phyloP scores from a whole-genome alignment of 2,888 invertebrate species.

The Agrochola circellaris region DNA sequence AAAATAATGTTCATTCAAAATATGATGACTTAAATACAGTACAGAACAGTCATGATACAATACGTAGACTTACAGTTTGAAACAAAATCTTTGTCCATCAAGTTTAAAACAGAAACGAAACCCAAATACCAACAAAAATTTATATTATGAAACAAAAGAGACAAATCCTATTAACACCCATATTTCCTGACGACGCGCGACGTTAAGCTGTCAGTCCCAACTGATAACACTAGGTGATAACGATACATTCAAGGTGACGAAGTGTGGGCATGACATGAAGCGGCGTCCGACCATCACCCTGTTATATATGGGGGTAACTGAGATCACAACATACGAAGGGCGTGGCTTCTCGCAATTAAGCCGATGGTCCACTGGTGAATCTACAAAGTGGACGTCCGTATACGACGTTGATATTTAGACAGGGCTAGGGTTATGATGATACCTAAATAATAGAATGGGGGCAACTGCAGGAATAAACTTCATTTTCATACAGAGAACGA shows the following conservation, averaged over 20 bases:
- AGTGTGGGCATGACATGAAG: conserved; percentile 54
- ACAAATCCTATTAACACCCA: conserved; percentile 6
- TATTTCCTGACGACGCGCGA: conserved; percentile 8
- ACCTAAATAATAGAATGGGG: neutral
- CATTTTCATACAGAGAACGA: neutral
- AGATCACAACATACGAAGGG: conserved; percentile 68
- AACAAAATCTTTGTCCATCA: neutral
- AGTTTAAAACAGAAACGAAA: neutral
- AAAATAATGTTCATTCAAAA: neutral
- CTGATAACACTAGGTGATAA: conserved; percentile 57
- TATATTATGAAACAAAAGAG: neutral
- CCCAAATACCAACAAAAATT: neutral
- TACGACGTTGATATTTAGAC: conserved; percentile 49
- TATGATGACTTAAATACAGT: neutral
- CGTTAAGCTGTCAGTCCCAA: conserved; percentile 25
- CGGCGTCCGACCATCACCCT: conserved; percentile 55
- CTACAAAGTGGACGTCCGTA: conserved; percentile 53
- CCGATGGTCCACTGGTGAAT: conserved; percentile 65
- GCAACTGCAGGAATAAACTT: too few relatives aligned
- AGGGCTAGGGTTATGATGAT: conserved; percentile 24
- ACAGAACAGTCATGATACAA: neutral
- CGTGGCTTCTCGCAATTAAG: conserved; percentile 67
- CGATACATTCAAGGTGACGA: conserved; percentile 57
- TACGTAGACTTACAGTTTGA: neutral
- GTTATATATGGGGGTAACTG: conserved; percentile 61